Evolutionary conservation across 2,113 vertebrate species (phyloP).

Genomic region (Heloderma charlesbogerti): DNA sequence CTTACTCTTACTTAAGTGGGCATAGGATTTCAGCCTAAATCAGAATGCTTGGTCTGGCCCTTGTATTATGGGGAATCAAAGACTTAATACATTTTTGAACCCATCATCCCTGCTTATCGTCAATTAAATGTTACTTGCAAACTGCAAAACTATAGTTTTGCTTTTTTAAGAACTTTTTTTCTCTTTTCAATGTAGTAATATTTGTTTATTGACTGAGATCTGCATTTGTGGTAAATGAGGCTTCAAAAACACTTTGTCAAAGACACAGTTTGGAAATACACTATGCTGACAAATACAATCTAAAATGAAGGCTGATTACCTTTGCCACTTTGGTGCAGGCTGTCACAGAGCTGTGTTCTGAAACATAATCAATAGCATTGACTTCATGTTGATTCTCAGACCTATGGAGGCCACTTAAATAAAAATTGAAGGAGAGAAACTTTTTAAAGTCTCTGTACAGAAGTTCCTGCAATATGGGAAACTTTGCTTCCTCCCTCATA

Average conservation of each 20-base stretch:
- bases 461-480: background rate
- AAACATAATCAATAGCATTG: conserved; percentile 60
- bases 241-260: conserved; percentile 37
- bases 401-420: conserved; percentile 40
- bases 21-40: too few relatives aligned
- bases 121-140: background rate
- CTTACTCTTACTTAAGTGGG: background rate
- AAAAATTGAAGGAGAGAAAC: conserved; percentile 32
- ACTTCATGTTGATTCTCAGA: conserved; percentile 42
- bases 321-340: conserved; percentile 30
- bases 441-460: conserved; percentile 27
- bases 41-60: too few relatives aligned
- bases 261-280: conserved; percentile 39
- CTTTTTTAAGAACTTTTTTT: background rate
- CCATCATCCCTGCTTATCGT: background rate
- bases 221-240: conserved; percentile 50
- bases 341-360: conserved; percentile 40
- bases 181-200: background rate
- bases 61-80: background rate
- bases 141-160: background rate
- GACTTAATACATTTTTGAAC: background rate
- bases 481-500: too few relatives aligned
- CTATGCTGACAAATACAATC: conserved; percentile 48
- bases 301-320: conserved; percentile 58
- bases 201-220: conserved; percentile 35